phyloP scores from a whole-genome alignment of 1,140 invertebrate species.

The Bombus fervidus region DNA sequence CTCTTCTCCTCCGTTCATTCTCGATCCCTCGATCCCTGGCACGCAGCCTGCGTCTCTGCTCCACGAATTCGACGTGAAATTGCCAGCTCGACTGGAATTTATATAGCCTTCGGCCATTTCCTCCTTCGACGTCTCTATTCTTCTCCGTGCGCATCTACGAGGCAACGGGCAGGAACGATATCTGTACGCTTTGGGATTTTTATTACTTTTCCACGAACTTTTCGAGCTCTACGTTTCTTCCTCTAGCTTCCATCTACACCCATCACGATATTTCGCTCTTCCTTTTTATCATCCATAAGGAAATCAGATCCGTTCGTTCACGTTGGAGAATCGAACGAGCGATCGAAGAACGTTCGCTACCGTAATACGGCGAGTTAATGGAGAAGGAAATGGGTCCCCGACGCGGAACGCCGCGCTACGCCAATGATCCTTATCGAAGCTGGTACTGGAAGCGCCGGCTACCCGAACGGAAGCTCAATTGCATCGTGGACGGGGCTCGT shows the following conservation, averaged over 20 bases:
- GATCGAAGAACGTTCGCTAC: background rate
- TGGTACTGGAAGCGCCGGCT: constrained; percentile 34
- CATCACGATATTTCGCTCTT: no score
- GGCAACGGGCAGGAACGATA: background rate
- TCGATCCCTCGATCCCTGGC: background rate
- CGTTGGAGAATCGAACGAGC: background rate
- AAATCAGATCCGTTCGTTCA: background rate
- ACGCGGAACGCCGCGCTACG: constrained; percentile 24
- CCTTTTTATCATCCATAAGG: no score
- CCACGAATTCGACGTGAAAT: constrained; percentile 15
- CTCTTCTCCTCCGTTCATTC: background rate
- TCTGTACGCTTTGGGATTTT: background rate
- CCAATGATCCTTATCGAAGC: constrained; percentile 48
- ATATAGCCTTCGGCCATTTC: background rate
- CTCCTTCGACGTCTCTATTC: background rate
- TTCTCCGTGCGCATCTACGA: background rate
- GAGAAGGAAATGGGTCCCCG: background rate
- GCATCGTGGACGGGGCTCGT: constrained; percentile 63
- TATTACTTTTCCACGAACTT: no score
- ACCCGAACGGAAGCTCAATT: constrained; percentile 72
- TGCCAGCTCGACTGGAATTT: constrained; percentile 4
- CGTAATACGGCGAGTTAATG: background rate
- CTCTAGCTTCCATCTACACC: no score
- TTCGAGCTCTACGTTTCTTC: no score
- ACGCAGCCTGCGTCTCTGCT: background rate